A percentile compares a stretch with the other conserved stretches of the same genome.
These are phyloP conservation scores for Coenonympha arcania DNA, from an alignment of 2,888 invertebrate species.

Conservation along the genomic window DNA sequence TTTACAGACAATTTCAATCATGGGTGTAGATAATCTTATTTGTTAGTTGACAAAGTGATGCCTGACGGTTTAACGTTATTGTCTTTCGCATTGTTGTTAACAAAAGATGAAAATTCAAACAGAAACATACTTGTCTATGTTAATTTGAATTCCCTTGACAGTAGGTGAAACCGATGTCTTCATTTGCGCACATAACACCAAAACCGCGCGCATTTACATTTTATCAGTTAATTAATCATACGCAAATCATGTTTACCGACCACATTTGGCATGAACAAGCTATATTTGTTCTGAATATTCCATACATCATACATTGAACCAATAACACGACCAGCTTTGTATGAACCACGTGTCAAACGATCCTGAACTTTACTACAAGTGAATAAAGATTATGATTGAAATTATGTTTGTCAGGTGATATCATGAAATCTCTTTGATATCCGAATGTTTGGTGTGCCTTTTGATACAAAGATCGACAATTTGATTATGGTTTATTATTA, in stretches of 20 bases:
- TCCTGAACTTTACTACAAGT: background rate
- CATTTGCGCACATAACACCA: constrained; percentile 4
- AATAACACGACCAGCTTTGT: constrained; percentile 4
- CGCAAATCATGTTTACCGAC: constrained; percentile 31
- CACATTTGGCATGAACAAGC: constrained; percentile 30
- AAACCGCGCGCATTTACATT: constrained; percentile 21
- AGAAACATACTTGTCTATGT: no score
- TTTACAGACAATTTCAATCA: no score
- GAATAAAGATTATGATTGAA: background rate
- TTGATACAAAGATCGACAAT: constrained; percentile 11
- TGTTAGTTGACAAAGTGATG: no score
- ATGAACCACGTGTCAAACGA: background rate
- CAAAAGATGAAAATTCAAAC: no score
- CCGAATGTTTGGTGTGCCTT: constrained; percentile 11
- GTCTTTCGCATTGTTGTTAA: no score
- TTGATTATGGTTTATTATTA: constrained; percentile 22
- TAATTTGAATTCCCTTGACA: no score
- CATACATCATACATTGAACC: constrained; percentile 24
- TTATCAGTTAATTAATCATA: constrained; percentile 26
- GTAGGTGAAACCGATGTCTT: background rate
- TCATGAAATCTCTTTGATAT: constrained; percentile 14
- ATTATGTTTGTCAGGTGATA: constrained; percentile 4
- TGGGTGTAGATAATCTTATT: no score
- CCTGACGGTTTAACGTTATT: no score
- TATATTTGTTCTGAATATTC: constrained; percentile 31